phyloP scores from a whole-genome alignment of 2,113 vertebrate species.

The Gila orcuttii region DNA sequence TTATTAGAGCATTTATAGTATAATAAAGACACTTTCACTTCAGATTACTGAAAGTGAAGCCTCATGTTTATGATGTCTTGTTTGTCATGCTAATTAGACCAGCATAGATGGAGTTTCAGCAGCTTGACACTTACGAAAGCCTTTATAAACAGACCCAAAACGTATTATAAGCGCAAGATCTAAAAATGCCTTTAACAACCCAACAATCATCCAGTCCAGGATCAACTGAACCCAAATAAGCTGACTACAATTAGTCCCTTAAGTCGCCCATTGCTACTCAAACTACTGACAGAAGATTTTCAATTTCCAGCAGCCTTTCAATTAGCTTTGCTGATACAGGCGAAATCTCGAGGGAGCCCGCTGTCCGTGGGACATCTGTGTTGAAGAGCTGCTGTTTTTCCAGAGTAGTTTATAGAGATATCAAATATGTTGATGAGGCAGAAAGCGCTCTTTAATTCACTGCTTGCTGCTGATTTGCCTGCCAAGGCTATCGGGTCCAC shows the following conservation, averaged over 20 bases:
- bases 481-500: constrained; percentile 57
- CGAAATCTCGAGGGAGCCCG: constrained; percentile 26
- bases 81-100: background rate
- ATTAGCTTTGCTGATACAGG: constrained; percentile 31
- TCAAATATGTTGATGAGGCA: constrained; percentile 65
- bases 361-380: constrained; percentile 47
- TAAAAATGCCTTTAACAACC: background rate
- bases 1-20: constrained; percentile 20
- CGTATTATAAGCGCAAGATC: background rate
- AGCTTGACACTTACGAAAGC: background rate
- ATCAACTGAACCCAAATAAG: background rate
- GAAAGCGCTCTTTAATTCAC: constrained; percentile 61
- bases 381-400: constrained; percentile 46
- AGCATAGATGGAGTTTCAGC: background rate
- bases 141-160: background rate
- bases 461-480: constrained; percentile 52
- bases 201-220: background rate
- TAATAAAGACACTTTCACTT: constrained; percentile 14
- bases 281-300: constrained; percentile 15
- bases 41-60: background rate
- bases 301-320: constrained; percentile 38
- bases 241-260: constrained; percentile 19
- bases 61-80: background rate
- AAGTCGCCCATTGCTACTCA: constrained; percentile 11
- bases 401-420: constrained; percentile 59